Percentiles rank a stretch among this genome's conserved stretches.
These are phyloP conservation scores for Marcusenius ussheri DNA, from an alignment of 2,113 vertebrate species.

Conservation along the genomic window DNA sequence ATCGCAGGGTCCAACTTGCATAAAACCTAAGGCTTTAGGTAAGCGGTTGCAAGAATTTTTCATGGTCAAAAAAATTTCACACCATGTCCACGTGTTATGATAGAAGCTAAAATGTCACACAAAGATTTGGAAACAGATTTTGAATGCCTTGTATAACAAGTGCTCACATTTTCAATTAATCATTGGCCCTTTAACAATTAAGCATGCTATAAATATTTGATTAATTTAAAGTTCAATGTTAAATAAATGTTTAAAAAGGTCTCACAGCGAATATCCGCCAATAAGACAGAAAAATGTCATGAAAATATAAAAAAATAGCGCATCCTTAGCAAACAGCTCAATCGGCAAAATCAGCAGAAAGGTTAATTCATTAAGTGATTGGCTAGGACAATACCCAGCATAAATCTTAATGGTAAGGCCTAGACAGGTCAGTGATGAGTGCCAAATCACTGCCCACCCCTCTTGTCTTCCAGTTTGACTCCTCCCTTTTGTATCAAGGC, in stretches of 20 bases:
- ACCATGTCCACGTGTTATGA: background rate
- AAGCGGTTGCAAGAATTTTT: background rate
- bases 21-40: background rate
- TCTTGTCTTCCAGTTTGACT: background rate
- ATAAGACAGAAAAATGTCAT: background rate
- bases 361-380: background rate
- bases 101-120: background rate
- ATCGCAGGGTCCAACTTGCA: background rate
- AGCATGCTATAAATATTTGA: conserved; percentile 1
- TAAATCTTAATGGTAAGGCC: background rate
- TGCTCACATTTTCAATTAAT: background rate
- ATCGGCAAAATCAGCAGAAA: background rate
- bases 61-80: background rate
- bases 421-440: background rate
- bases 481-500: background rate
- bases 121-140: background rate
- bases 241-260: conserved; percentile 7
- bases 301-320: background rate
- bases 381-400: background rate
- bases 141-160: background rate
- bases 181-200: background rate
- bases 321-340: background rate
- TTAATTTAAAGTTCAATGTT: background rate
- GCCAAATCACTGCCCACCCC: background rate
- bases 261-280: background rate